Evolutionary conservation across 2,113 vertebrate genomes (phyloP).

Genomic region (Entomyzon cyanotis): DNA sequence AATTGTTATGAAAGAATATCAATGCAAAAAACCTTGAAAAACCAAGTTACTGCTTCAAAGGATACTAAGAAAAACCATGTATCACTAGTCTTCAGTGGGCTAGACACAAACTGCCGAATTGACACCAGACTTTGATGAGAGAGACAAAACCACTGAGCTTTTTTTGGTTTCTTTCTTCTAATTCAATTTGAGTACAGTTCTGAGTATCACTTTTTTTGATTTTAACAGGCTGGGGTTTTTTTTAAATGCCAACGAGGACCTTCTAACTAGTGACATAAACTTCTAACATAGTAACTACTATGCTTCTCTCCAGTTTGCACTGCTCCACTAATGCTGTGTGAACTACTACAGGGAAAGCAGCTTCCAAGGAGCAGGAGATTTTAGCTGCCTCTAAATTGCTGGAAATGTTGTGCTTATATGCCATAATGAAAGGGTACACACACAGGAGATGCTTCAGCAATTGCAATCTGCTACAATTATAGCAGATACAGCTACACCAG

Average conservation of each 20-base stretch:
- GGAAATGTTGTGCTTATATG: slow-evolving; percentile 44
- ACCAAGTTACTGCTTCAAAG: not conserved
- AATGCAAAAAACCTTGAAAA: not conserved
- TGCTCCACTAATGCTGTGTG: not conserved
- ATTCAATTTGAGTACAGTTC: not conserved
- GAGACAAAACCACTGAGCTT: not conserved
- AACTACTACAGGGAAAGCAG: not conserved
- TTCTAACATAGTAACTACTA: not conserved
- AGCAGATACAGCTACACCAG: slow-evolving; percentile 37
- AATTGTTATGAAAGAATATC: not conserved
- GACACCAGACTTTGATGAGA: not conserved
- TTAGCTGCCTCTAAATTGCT: slow-evolving; percentile 51
- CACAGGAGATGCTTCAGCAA: slow-evolving; percentile 4
- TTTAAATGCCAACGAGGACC: not conserved
- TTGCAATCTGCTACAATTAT: slow-evolving; percentile 56
- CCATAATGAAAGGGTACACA: slow-evolving; percentile 46
- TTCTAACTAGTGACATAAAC: not conserved
- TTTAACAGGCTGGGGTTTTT: not conserved
- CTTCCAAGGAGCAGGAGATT: slow-evolving; percentile 34
- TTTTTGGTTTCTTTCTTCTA: not conserved
- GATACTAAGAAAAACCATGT: not conserved
- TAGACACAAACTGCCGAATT: not conserved
- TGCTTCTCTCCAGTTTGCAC: not conserved
- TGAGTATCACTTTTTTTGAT: not conserved
- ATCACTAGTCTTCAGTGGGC: not conserved